Evolutionary conservation across 2,888 invertebrate genomes (phyloP).

Genomic region (Lycocerus yunnanus): DNA sequence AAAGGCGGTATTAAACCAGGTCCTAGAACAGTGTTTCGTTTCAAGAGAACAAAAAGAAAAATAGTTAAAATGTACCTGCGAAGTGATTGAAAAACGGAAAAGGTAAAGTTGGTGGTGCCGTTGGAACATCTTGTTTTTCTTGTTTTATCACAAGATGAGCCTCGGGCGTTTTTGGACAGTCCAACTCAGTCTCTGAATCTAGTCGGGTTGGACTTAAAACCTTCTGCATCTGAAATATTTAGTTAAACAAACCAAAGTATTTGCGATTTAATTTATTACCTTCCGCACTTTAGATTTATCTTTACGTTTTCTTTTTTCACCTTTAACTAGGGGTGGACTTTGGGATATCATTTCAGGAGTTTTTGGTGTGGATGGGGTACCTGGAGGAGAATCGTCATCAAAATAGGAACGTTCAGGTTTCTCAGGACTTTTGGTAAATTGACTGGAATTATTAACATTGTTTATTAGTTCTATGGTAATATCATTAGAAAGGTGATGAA

Average conservation of each 20-base stretch:
- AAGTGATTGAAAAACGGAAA: conserved; percentile 61
- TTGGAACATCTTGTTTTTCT: conserved; percentile 35
- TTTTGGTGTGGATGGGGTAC: conserved; percentile 61
- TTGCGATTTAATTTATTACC: conserved; percentile 20
- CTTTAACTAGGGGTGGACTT: conserved; percentile 63
- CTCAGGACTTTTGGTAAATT: conserved; percentile 47
- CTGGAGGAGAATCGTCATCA: conserved; percentile 61
- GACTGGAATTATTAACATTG: conserved; percentile 38
- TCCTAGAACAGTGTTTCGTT: conserved; percentile 47
- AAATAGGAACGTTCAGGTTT: conserved; percentile 54
- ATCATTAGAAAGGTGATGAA: conserved; percentile 52
- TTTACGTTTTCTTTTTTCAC: conserved; percentile 61
- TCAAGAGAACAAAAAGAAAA: background rate
- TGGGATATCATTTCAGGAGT: conserved; percentile 64
- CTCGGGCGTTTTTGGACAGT: conserved; percentile 54
- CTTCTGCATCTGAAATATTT: conserved; percentile 34
- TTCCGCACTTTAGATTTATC: conserved; percentile 54
- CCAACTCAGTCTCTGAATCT: conserved; percentile 41
- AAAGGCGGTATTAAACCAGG: conserved; percentile 68
- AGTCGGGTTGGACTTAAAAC: conserved; percentile 38
- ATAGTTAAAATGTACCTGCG: conserved; percentile 47
- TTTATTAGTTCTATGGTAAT: conserved; percentile 62
- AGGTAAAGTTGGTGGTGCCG: conserved; percentile 48
- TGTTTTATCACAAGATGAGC: conserved; percentile 40
- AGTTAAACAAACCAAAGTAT: background rate